phyloP scores from a whole-genome alignment of 2,888 invertebrate genomes.

The Argyra leucocephala region DNA sequence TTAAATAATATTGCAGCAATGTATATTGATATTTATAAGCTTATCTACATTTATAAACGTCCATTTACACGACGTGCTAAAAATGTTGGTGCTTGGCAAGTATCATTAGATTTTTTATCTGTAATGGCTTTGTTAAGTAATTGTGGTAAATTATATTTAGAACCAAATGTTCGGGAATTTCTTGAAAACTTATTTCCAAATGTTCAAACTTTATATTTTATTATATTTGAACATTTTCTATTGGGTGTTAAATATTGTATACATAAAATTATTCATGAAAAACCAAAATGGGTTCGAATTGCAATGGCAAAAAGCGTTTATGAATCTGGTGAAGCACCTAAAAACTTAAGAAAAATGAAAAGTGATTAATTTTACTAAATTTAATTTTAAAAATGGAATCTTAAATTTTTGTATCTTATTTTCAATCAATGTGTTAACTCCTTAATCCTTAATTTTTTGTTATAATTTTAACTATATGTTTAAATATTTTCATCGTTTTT shows the following conservation, averaged over 20 bases:
- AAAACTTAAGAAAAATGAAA: conserved; percentile 34
- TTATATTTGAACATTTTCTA: conserved; percentile 59
- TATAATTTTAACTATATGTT: too few relatives aligned
- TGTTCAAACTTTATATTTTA: conserved; percentile 47
- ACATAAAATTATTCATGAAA: conserved; percentile 59
- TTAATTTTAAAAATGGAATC: too few relatives aligned
- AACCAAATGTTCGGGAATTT: conserved; percentile 51
- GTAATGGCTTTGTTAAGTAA: conserved; percentile 66
- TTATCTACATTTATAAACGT: conserved; percentile 59
- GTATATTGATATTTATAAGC: conserved; percentile 63
- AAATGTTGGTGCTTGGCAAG: conserved; percentile 70
- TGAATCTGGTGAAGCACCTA: conserved; percentile 54
- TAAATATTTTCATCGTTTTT: too few relatives aligned
- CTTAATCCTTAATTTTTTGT: too few relatives aligned
- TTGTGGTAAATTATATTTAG: conserved; percentile 60
- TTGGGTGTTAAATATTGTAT: conserved; percentile 55
- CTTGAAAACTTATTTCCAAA: conserved; percentile 35
- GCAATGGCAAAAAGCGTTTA: conserved; percentile 53
- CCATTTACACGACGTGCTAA: conserved; percentile 58
- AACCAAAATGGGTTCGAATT: conserved; percentile 57
- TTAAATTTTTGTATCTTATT: too few relatives aligned
- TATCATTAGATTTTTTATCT: conserved; percentile 45
- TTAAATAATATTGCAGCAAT: conserved; percentile 66
- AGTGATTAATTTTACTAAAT: neutral
- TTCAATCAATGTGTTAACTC: too few relatives aligned